Base-by-base conservation (phyloP, 2,113 vertebrate species). In the Hydrolagus affinis region DNA sequence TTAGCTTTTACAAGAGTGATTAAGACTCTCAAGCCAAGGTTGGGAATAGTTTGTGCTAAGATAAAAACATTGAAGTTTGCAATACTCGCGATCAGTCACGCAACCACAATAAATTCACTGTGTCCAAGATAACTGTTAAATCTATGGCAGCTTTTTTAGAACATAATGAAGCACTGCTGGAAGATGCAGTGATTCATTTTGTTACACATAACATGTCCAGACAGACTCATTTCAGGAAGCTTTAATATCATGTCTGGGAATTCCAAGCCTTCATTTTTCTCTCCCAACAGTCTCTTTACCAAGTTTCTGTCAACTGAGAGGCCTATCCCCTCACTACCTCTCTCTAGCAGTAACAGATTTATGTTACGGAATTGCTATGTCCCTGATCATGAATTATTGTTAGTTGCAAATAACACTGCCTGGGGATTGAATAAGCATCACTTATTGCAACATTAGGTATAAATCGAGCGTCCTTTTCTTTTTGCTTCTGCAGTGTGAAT, bases 361-460 rank as follows among this genome's bases (percentile, higher is more conserved):
- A 8, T 75, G 56, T n/a, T 44, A 23, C 44, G 73, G 32, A 75
- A 21, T n/a, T 44, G 19, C 73, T 75, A 44, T 75, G 14, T 75
- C 19, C 73, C 19, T 75, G 32, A 57, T 75, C 15, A 8, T 57
- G 21, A 12, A 21, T 59, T 59, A 32, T 74, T 74, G 57, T 56
- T 76, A n/a, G 30, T 75, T 75, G 15, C 30, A 74, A 32, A 74
- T 74, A 74, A 74, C 17, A 17, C 72, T 74, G 71, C 30, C 71
- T 17, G 73, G 17, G 14, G 32, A 57, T 75, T 75, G 75, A 77
- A 0, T 77, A 57, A 25, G 9, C 23, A n/a, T 14, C 56, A 25
- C n/a, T 60, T 25, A 78, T 60, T 78, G 11, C 56, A 59, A 25
- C n/a, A 60, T 12, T 78, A 60, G 75, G 23, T 57, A 78, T 78